Percentiles rank a stretch among this genome's conserved stretches.
Evolutionary conservation across 2,797 vertebrate species (phyloP).

Genomic region (Margarornis squamiger): DNA sequence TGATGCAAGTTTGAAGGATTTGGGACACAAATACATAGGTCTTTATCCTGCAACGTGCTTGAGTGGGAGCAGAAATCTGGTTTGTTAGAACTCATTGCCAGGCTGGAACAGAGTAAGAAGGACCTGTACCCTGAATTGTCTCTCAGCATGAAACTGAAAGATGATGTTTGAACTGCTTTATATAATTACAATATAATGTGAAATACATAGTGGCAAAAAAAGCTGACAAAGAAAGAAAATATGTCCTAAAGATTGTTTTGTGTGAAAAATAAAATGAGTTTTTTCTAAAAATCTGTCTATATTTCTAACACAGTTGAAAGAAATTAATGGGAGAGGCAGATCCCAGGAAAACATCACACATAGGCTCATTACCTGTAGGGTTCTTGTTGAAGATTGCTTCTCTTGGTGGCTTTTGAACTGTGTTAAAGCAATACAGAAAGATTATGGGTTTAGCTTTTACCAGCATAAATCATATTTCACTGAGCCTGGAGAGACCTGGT

Average conservation of each 20-base stretch:
- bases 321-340: not conserved
- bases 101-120: not conserved
- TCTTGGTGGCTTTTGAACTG: not conserved
- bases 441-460: not conserved
- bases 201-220: not conserved
- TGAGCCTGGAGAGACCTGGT: not conserved
- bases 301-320: not conserved
- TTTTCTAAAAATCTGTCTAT: not conserved
- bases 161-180: not conserved
- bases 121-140: not conserved
- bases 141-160: not conserved
- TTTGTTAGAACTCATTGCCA: not conserved
- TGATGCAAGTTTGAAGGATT: not conserved
- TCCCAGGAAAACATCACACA: not conserved
- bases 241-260: not conserved
- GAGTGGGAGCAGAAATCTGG: not conserved
- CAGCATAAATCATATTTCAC: not conserved
- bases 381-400: not conserved
- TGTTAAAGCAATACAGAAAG: not conserved
- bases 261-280: not conserved
- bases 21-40: not conserved
- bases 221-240: not conserved
- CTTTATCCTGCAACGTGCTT: not conserved
- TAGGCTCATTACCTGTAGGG: not conserved
- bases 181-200: not conserved